Evolutionary conservation across 2,888 invertebrate species (phyloP).

Genomic region (Lepidochrysops patricia): DNA sequence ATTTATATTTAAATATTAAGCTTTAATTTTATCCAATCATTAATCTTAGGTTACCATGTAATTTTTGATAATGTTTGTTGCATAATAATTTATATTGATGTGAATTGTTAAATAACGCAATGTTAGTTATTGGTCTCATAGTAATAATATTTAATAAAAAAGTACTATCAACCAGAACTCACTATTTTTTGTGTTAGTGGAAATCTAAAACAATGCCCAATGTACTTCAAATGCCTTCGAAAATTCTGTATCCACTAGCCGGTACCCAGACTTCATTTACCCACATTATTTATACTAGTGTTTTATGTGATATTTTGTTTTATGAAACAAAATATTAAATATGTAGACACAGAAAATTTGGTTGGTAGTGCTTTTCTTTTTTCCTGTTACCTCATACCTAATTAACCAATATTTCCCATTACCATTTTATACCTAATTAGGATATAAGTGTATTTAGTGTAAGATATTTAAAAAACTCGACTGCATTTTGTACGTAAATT

Average conservation of each 20-base stretch:
- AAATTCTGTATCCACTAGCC: too few species aligned
- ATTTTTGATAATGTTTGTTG: background rate
- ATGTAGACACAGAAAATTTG: background rate
- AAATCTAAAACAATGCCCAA: too few species aligned
- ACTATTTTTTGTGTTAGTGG: background rate
- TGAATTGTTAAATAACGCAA: background rate
- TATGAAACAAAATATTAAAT: too few species aligned
- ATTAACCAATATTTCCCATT: background rate
- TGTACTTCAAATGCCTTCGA: too few species aligned
- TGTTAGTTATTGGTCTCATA: background rate
- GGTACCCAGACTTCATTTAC: too few species aligned
- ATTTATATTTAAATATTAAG: slow-evolving; percentile 7
- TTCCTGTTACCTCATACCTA: background rate
- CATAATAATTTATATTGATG: background rate
- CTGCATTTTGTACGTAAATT: background rate
- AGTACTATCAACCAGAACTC: background rate
- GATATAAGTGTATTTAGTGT: too few species aligned
- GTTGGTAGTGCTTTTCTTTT: background rate
- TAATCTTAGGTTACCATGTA: slow-evolving; percentile 16
- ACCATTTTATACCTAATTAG: background rate
- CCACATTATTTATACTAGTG: too few species aligned
- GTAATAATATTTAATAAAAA: background rate
- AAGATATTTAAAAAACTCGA: too few species aligned
- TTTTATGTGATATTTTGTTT: too few species aligned
- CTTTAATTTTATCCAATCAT: slow-evolving; percentile 6